Percentiles rank a stretch among this genome's conserved stretches.
Conservation (phyloP, 2,113 vertebrate species). For the Psittacus erithacus region DNA sequence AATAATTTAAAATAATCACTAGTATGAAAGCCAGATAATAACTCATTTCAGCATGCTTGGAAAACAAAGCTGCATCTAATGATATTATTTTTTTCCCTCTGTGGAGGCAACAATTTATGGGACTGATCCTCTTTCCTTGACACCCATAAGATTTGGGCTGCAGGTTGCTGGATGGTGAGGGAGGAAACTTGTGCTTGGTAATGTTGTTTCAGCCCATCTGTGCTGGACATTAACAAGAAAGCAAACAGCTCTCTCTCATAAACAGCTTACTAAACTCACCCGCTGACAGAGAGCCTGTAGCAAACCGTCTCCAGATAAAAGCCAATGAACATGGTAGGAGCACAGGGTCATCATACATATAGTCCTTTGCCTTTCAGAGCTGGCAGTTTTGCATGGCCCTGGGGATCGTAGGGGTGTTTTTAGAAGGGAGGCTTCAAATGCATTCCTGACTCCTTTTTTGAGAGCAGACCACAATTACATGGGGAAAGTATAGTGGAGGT, state of each 20-base stretch:
- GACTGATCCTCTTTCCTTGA: not conserved
- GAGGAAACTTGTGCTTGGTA: not conserved
- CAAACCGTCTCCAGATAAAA: not conserved
- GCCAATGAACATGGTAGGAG: not conserved
- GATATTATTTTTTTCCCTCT: not conserved
- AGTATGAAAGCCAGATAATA: not conserved
- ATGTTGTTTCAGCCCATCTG: not conserved
- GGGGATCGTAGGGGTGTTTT: not conserved
- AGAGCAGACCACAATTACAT: slow-evolving; percentile 23
- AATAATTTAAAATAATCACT: not conserved
- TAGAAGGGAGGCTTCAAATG: slow-evolving; percentile 1
- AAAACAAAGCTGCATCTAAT: not conserved
- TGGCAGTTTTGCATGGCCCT: not conserved
- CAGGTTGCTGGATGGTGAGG: not conserved
- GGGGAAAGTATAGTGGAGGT: not conserved
- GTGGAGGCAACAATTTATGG: not conserved
- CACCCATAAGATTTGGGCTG: not conserved
- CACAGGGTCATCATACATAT: not conserved
- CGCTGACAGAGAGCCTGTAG: not conserved
- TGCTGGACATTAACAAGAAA: not conserved
- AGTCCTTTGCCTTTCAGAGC: not conserved
- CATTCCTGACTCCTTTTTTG: not conserved
- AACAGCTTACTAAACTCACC: not conserved
- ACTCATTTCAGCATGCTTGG: not conserved
- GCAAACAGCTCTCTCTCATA: not conserved